Conservation (phyloP, 2,113 vertebrate species). For the Cavia aperea region DNA sequence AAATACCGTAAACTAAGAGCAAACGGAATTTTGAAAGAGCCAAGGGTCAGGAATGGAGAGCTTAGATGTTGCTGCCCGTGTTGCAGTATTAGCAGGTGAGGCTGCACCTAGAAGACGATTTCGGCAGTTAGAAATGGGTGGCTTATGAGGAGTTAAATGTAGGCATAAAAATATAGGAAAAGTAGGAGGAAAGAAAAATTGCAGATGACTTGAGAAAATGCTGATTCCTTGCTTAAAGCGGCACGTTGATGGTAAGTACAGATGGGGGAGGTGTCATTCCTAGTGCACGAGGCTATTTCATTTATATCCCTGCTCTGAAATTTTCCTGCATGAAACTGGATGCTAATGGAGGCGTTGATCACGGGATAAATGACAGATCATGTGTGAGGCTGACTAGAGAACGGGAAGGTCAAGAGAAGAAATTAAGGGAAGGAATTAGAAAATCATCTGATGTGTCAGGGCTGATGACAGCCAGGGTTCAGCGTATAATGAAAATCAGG, state of each 20-base stretch:
- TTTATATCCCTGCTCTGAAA: not conserved
- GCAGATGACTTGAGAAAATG: not conserved
- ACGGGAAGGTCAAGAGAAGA: not conserved
- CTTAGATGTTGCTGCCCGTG: not conserved
- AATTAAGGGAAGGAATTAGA: not conserved
- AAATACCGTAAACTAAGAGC: not conserved
- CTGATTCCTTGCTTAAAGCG: accelerated
- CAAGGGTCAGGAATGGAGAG: accelerated
- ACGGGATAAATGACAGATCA: accelerated
- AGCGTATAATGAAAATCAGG: not conserved
- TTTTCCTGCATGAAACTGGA: not conserved
- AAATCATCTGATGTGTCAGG: not conserved
- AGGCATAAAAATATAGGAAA: not conserved
- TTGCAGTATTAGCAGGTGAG: not conserved
- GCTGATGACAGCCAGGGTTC: not conserved
- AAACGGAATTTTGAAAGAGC: not conserved
- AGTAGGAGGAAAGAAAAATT: not conserved
- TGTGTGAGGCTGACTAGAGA: not conserved
- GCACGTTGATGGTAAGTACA: no score
- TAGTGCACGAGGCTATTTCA: accelerated
- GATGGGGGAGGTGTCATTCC: accelerated
- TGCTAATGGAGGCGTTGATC: not conserved
- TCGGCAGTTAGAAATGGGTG: not conserved
- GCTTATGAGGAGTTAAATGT: not conserved
- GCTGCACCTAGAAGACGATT: not conserved